These are phyloP conservation scores for Diachasmimorpha longicaudata DNA, from an alignment of 1,140 invertebrate species.

Conservation along the genomic window DNA sequence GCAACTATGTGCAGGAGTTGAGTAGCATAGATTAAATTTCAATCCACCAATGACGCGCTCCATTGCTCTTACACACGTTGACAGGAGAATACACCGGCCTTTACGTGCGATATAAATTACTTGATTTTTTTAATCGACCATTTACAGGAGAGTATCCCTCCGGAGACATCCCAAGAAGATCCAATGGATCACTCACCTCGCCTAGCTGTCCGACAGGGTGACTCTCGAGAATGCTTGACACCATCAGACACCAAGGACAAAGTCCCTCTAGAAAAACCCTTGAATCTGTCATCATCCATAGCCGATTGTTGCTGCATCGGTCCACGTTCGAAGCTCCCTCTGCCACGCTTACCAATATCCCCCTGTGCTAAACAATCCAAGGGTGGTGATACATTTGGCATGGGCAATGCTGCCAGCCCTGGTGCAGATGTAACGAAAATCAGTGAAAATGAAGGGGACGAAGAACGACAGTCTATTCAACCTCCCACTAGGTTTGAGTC, in stretches of 20 bases:
- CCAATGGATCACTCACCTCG: constrained; percentile 34
- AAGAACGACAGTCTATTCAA: constrained; percentile 27
- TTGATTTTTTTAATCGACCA: too few species aligned
- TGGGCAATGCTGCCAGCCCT: constrained; percentile 32
- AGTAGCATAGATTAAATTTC: constrained; percentile 19
- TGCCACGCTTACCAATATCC: constrained; percentile 40
- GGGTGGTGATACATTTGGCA: constrained; percentile 9
- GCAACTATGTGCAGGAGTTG: constrained; percentile 5
- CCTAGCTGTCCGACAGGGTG: not conserved
- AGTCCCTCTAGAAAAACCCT: constrained; percentile 29
- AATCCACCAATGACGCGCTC: not conserved
- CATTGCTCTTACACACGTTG: not conserved
- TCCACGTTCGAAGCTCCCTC: constrained; percentile 49
- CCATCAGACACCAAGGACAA: constrained; percentile 30
- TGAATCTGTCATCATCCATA: constrained; percentile 43
- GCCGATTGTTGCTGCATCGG: constrained; percentile 58
- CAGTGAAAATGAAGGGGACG: constrained; percentile 3
- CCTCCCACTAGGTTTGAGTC: constrained; percentile 28
- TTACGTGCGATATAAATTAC: too few species aligned
- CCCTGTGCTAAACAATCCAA: not conserved
- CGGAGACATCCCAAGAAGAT: constrained; percentile 42
- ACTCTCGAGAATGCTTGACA: constrained; percentile 39
- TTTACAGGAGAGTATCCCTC: constrained; percentile 48
- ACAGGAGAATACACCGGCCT: not conserved
- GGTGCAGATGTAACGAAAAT: constrained; percentile 23